phyloP scores from a whole-genome alignment of 2,888 invertebrate species.

The Acrocyrtus sp. region DNA sequence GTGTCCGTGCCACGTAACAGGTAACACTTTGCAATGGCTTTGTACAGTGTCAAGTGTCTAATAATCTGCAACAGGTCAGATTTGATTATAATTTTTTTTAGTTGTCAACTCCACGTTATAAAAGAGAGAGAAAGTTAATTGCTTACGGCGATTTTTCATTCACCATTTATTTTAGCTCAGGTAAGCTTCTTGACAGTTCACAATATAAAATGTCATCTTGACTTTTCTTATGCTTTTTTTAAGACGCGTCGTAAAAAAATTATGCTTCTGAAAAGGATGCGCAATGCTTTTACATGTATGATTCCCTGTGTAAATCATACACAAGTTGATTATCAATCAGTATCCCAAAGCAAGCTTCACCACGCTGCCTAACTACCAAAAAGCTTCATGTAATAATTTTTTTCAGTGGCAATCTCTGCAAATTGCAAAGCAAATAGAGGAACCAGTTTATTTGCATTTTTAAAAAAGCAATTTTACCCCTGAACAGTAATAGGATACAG shows the following conservation, averaged over 20 bases:
- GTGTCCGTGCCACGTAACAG: too few species aligned
- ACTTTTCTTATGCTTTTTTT: too few species aligned
- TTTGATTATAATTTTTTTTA: not conserved
- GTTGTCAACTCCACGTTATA: not conserved
- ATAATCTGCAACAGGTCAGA: not conserved
- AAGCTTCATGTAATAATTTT: not conserved
- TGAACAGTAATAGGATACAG: not conserved
- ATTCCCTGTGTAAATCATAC: not conserved
- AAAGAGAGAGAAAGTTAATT: constrained; percentile 31
- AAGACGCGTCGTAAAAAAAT: too few species aligned
- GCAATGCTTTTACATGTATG: too few species aligned
- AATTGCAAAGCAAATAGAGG: not conserved
- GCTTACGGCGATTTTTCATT: constrained; percentile 25
- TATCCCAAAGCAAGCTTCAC: not conserved
- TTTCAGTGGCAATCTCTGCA: not conserved
- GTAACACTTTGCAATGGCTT: too few species aligned
- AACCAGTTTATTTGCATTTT: constrained; percentile 46
- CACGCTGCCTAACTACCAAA: not conserved
- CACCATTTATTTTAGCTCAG: not conserved
- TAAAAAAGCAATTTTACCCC: not conserved
- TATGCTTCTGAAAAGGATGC: too few species aligned
- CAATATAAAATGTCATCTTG: not conserved
- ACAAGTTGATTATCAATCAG: not conserved
- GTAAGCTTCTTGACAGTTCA: not conserved
- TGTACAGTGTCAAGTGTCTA: constrained; percentile 28